Base-by-base conservation (phyloP, 2,113 vertebrate genomes). In the Formicarius rufipectus region DNA sequence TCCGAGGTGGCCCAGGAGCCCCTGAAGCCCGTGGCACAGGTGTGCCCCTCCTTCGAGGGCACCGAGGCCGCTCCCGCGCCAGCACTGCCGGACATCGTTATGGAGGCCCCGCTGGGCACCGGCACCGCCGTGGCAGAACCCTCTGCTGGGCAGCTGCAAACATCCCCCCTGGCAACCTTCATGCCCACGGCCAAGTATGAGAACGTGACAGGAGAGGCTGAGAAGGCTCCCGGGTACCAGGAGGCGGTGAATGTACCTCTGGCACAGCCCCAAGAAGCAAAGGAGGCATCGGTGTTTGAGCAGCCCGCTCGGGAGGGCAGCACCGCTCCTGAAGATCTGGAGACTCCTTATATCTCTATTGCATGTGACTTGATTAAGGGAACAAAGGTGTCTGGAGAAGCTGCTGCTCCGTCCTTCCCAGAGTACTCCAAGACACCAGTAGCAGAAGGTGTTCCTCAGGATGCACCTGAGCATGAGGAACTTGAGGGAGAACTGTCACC, bases 361-460 rank as follows among this genome's bases (percentile, higher is more conserved):
- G 98, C 99, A 2, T 99, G 99, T 77, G 99, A 99, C 94, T 98
- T 99, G 35, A 98, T 99, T 76, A 99, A 99, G 94, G 99, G 98
- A 94, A 98, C 98, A 2, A 98, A 98, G 42, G 95, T 90, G 53
- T 97, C 98, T 31, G 75, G 94, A 44, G 98, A 98, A 68, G 78
- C 97, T 85, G 66, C 78, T 94, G 67, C 94, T 50, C 80, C 93
- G 6, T 95, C 94, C 66, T 97, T 98, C 55, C 67, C 95, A 47
- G 94, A 93, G 69, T 97, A 97, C 67, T 96, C 98, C 22, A 97
- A 98, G 95, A 58, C 39, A 10, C 84, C 2, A 0, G 19, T 89
- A 71, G 59, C 91, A 62, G 97, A 97, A 73, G 64, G 81, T 79
- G 19, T 94, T 88, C 94, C 97, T 81, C 97, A 96, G 85, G 90